phyloP scores from a whole-genome alignment of 2,797 vertebrate species.

The Melanitta fusca region DNA sequence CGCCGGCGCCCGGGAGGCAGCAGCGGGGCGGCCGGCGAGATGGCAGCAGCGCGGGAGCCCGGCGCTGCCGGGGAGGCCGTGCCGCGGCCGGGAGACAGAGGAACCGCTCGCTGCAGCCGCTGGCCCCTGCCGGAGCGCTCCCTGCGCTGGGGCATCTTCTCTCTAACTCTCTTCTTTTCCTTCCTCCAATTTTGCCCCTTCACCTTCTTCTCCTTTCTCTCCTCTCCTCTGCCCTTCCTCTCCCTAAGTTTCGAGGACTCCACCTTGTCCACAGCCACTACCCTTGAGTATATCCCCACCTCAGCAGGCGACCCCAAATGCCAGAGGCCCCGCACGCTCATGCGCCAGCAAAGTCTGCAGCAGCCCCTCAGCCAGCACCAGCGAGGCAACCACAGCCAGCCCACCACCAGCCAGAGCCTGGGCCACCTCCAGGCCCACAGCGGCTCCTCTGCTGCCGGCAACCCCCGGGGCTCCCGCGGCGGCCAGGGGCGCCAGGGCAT shows the following conservation, averaged over 20 bases:
- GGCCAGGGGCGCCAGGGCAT: conserved; percentile 82
- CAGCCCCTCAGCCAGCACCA: conserved; percentile 96
- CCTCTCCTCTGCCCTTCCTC: conserved; percentile 86
- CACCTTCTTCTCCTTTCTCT: conserved; percentile 85
- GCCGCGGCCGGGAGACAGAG: neutral
- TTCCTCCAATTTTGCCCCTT: conserved; percentile 84
- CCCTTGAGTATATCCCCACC: conserved; percentile 97
- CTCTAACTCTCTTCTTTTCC: conserved; percentile 83
- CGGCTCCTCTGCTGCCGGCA: conserved; percentile 77
- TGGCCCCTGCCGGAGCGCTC: conserved; percentile 59
- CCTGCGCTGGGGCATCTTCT: conserved; percentile 76
- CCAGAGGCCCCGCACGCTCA: conserved; percentile 92
- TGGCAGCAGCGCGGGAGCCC: neutral
- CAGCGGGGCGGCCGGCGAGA: neutral
- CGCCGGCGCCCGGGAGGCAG: neutral
- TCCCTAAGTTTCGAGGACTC: conserved; percentile 91
- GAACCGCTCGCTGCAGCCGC: conserved; percentile 43
- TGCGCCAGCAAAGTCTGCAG: conserved; percentile 97
- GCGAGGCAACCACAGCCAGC: conserved; percentile 92
- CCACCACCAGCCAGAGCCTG: conserved; percentile 97
- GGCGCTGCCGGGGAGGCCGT: neutral
- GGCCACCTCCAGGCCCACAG: conserved; percentile 91
- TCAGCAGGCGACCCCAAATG: conserved; percentile 87
- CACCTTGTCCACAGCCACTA: conserved; percentile 94
- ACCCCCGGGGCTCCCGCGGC: conserved; percentile 79